phyloP scores from a whole-genome alignment of 2,888 invertebrate species.

The Caenorhabditis zanzibari region DNA sequence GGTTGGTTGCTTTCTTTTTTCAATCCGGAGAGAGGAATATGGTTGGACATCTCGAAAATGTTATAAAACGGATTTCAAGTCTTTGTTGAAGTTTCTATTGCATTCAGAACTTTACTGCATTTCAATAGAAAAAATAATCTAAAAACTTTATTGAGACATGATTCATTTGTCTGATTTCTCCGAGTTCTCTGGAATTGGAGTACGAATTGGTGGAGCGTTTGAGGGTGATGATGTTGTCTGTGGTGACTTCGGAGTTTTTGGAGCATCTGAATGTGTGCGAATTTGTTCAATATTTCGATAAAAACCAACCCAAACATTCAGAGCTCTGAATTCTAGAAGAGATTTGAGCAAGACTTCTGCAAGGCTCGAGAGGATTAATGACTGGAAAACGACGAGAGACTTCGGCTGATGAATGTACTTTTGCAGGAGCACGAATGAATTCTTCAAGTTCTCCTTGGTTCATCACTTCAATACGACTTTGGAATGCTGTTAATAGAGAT shows the following conservation, averaged over 20 bases:
- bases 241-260: slow-evolving; percentile 11
- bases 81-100: neutral
- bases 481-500: slow-evolving; percentile 40
- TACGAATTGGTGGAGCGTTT: slow-evolving; percentile 8
- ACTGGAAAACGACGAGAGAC: slow-evolving; percentile 49
- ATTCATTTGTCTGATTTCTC: slow-evolving; percentile 18
- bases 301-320: slow-evolving; percentile 7
- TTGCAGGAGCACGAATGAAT: slow-evolving; percentile 48
- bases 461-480: slow-evolving; percentile 53
- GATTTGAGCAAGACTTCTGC: slow-evolving; percentile 22
- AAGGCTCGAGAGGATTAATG: slow-evolving; percentile 25
- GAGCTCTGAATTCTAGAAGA: slow-evolving; percentile 13
- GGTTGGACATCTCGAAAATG: slow-evolving; percentile 9
- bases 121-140: neutral
- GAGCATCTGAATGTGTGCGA: neutral
- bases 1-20: slow-evolving; percentile 30
- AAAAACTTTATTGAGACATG: neutral
- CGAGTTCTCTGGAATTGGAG: slow-evolving; percentile 18
- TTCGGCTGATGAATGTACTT: slow-evolving; percentile 52
- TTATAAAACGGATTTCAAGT: neutral
- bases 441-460: slow-evolving; percentile 51
- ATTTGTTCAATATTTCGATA: neutral
- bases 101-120: neutral
- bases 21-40: slow-evolving; percentile 4
- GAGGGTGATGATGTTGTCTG: slow-evolving; percentile 4